Conservation (phyloP, 2,888 invertebrate genomes). For the Drosophila helvetica region DNA sequence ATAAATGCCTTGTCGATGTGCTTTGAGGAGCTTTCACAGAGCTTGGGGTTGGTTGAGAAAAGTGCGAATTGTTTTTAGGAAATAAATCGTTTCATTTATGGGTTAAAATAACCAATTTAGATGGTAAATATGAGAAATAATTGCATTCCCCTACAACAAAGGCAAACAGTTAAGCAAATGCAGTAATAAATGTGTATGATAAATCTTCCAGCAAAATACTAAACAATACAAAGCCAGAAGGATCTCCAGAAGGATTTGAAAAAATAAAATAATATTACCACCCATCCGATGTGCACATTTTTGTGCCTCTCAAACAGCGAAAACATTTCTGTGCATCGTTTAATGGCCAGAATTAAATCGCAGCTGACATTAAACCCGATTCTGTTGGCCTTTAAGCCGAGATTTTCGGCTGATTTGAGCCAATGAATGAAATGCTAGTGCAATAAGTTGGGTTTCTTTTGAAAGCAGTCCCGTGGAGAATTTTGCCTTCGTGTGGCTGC, state of each 20-base stretch:
- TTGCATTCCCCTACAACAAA: too few species aligned
- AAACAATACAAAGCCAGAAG: neutral
- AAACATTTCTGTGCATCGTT: neutral
- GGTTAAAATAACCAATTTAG: too few species aligned
- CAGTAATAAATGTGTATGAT: too few species aligned
- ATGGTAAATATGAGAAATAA: too few species aligned
- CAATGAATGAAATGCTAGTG: slow-evolving; percentile 2
- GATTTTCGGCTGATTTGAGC: neutral
- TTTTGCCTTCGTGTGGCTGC: slow-evolving; percentile 7
- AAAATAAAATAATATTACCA: neutral
- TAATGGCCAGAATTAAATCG: neutral
- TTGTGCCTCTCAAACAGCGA: neutral
- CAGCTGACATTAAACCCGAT: neutral
- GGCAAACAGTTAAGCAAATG: too few species aligned
- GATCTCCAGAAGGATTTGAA: neutral
- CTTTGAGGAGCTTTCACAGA: slow-evolving; percentile 14
- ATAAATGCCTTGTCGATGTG: slow-evolving; percentile 15
- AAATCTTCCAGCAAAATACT: neutral
- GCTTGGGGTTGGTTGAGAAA: neutral
- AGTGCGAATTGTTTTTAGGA: neutral
- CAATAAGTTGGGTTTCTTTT: slow-evolving; percentile 4
- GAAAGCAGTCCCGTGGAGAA: slow-evolving; percentile 8
- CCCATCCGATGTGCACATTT: neutral
- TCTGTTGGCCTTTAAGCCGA: neutral
- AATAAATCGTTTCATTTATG: neutral